phyloP scores from a whole-genome alignment of 2,113 vertebrate species.

The Empidonax alnorum region DNA sequence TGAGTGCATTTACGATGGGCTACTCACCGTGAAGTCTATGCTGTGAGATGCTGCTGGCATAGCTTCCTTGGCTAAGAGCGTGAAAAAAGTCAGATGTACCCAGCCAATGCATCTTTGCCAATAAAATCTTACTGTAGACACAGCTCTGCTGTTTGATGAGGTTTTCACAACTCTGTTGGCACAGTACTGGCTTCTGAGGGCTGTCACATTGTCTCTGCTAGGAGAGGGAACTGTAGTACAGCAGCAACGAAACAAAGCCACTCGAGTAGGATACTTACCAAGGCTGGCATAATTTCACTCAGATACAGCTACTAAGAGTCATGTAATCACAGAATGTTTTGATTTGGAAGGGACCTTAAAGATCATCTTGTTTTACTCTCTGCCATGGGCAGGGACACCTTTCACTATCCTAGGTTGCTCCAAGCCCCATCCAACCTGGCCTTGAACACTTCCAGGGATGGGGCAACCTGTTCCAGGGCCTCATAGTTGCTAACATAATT shows the following conservation, averaged over 20 bases:
- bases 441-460: not conserved
- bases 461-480: not conserved
- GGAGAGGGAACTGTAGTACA: not conserved
- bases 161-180: slow-evolving; percentile 1
- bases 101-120: not conserved
- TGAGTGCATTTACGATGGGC: not conserved
- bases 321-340: not conserved
- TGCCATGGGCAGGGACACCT: not conserved
- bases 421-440: not conserved
- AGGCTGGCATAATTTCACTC: not conserved
- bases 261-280: not conserved
- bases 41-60: slow-evolving; percentile 6
- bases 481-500: not conserved
- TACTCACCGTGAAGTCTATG: not conserved
- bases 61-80: not conserved
- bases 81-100: not conserved
- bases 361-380: not conserved
- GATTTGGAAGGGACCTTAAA: not conserved
- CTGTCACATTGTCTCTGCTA: slow-evolving; percentile 1
- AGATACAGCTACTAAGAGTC: not conserved
- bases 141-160: not conserved
- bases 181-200: not conserved
- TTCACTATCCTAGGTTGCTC: rapidly evolving
- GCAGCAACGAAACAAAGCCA: not conserved
- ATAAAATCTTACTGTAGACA: slow-evolving; percentile 4